Conservation (phyloP, 2,797 vertebrate genomes). For the Scyliorhinus canicula region DNA sequence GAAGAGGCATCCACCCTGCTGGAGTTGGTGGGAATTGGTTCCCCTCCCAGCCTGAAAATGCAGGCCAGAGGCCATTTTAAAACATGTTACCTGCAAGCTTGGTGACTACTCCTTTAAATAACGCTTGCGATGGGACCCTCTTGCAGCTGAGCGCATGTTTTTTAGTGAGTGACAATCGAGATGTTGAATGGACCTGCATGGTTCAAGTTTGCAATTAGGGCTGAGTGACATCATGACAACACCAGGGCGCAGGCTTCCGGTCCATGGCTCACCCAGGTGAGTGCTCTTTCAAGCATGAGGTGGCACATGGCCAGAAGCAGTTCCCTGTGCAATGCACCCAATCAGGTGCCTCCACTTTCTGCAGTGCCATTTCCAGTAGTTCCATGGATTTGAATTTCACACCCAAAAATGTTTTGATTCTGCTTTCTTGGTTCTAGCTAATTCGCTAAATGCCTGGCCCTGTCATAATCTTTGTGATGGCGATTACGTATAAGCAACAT, state of each 20-base stretch:
- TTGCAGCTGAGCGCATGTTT: neutral
- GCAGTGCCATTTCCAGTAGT: neutral
- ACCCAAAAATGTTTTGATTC: neutral
- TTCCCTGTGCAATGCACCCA: no score
- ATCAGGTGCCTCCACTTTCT: neutral
- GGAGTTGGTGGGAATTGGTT: no score
- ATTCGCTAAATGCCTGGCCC: neutral
- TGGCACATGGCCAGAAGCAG: no score
- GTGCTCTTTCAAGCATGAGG: neutral
- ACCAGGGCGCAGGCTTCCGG: neutral
- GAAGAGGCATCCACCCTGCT: no score
- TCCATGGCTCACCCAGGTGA: no score
- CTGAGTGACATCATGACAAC: neutral
- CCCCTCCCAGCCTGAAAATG: no score
- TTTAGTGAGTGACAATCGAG: neutral
- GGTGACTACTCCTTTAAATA: neutral
- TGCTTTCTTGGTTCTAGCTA: neutral
- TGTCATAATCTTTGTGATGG: neutral
- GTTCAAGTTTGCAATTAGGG: neutral
- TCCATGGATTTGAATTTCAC: neutral
- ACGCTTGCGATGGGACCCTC: neutral
- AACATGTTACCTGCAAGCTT: neutral
- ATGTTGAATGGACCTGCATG: neutral
- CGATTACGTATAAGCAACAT: neutral
- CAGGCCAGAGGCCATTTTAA: no score